A percentile compares a stretch with the other conserved stretches of the same genome.
phyloP scores from a whole-genome alignment of 2,113 vertebrate genomes.

The Actenoides hombroni region DNA sequence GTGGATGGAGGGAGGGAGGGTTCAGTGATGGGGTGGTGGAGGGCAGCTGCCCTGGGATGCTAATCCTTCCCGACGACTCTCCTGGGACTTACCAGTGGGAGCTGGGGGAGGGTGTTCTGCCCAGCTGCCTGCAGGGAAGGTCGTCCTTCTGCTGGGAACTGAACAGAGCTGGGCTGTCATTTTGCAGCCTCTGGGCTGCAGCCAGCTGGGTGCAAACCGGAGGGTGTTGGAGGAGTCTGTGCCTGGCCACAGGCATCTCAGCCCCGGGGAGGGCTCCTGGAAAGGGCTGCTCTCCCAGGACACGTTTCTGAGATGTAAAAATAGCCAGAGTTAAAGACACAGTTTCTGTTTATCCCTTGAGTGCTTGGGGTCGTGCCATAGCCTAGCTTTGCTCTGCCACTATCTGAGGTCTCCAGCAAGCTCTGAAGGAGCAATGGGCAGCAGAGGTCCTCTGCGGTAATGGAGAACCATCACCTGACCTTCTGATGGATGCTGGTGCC shows the following conservation, averaged over 20 bases:
- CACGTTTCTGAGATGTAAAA: neutral
- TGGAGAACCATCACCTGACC: neutral
- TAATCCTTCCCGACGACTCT: neutral
- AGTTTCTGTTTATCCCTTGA: neutral
- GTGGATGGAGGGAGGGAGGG: neutral
- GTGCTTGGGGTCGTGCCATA: neutral
- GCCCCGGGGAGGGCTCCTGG: neutral
- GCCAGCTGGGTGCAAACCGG: neutral
- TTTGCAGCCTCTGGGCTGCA: neutral
- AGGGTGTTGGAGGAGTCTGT: neutral
- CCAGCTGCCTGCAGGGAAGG: neutral
- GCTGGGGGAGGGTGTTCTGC: conserved; percentile 17
- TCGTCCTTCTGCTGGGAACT: neutral
- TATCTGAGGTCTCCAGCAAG: accelerated
- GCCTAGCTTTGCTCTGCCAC: accelerated
- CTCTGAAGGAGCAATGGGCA: neutral
- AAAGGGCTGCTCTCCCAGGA: neutral
- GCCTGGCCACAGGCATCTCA: neutral
- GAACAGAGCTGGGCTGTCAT: neutral
- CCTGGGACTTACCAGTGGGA: neutral
- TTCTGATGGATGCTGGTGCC: neutral
- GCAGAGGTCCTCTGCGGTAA: neutral
- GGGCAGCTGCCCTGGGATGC: neutral
- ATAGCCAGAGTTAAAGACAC: neutral
- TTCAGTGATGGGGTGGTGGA: neutral